Conservation (phyloP, 2,113 vertebrate species). For the Lampris incognitus region DNA sequence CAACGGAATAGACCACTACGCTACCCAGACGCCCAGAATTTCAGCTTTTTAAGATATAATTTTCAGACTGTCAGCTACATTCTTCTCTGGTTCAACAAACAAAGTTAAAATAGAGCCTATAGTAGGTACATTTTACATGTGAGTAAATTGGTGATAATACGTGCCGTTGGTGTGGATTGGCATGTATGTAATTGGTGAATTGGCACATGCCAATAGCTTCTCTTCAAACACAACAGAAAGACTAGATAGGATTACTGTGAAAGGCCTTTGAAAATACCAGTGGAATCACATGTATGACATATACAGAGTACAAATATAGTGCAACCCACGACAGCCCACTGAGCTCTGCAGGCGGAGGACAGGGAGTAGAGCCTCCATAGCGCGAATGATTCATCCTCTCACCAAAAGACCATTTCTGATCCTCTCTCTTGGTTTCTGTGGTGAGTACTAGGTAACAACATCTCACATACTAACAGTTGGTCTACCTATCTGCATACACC, state of each 20-base stretch:
- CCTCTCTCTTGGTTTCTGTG: conserved; percentile 37
- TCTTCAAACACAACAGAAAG: background rate
- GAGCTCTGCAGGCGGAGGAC: background rate
- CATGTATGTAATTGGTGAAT: too few relatives aligned
- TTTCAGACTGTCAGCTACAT: too few relatives aligned
- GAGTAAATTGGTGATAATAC: too few relatives aligned
- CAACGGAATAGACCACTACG: too few relatives aligned
- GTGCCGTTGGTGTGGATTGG: background rate
- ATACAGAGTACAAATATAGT: background rate
- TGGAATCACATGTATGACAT: background rate
- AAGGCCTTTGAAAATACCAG: background rate
- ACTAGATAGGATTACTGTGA: background rate
- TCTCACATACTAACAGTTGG: conserved; percentile 47
- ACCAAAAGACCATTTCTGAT: conserved; percentile 43
- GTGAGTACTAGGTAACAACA: conserved; percentile 49
- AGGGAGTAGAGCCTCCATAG: conserved; percentile 18
- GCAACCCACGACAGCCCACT: background rate
- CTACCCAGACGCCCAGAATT: too few relatives aligned
- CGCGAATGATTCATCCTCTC: conserved; percentile 44
- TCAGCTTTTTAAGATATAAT: too few relatives aligned
- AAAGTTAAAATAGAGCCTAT: too few relatives aligned
- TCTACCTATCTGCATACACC: conserved; percentile 49
- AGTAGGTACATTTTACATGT: too few relatives aligned
- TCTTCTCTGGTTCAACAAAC: too few relatives aligned
- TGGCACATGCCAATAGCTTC: background rate